A percentile compares a stretch with the other conserved stretches of the same genome.
phyloP scores from a whole-genome alignment of 2,113 vertebrate species.

The Plectropomus leopardus region DNA sequence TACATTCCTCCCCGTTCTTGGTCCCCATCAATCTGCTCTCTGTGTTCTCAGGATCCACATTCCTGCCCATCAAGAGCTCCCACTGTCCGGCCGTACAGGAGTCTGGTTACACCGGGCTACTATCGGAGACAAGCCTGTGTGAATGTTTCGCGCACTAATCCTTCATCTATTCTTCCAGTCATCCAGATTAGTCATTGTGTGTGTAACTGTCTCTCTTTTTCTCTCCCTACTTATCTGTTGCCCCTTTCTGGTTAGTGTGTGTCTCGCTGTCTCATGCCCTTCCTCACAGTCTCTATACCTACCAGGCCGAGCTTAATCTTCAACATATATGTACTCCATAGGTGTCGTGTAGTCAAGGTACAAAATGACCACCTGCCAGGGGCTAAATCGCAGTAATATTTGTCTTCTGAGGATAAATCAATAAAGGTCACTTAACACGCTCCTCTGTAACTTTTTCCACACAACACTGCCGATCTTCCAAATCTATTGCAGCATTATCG shows the following conservation, averaged over 20 bases:
- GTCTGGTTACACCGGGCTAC: conserved; percentile 83
- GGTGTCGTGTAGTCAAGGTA: neutral
- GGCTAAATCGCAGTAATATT: conserved; percentile 20
- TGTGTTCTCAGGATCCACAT: conserved; percentile 84
- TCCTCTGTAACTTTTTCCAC: conserved; percentile 20
- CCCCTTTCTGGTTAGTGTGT: conserved; percentile 8
- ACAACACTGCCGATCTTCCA: neutral
- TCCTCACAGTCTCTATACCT: conserved; percentile 10
- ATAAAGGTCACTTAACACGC: conserved; percentile 18
- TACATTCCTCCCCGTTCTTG: conserved; percentile 83
- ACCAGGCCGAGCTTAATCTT: neutral
- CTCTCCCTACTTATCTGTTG: conserved; percentile 40
- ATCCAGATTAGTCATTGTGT: conserved; percentile 71
- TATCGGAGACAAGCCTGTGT: conserved; percentile 70
- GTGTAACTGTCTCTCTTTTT: conserved; percentile 26
- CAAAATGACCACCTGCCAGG: conserved; percentile 21
- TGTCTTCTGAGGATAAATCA: conserved; percentile 42
- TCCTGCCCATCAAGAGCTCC: conserved; percentile 80
- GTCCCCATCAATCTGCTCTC: conserved; percentile 70
- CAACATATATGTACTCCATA: neutral
- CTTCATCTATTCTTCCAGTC: conserved; percentile 67
- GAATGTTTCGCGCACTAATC: conserved; percentile 72
- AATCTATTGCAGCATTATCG: neutral
- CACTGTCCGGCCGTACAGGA: conserved; percentile 79
- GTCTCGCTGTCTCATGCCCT: conserved; percentile 4